These are phyloP conservation scores for Dichetophora obliterata DNA, from an alignment of 2,888 invertebrate genomes.

Conservation along the genomic window DNA sequence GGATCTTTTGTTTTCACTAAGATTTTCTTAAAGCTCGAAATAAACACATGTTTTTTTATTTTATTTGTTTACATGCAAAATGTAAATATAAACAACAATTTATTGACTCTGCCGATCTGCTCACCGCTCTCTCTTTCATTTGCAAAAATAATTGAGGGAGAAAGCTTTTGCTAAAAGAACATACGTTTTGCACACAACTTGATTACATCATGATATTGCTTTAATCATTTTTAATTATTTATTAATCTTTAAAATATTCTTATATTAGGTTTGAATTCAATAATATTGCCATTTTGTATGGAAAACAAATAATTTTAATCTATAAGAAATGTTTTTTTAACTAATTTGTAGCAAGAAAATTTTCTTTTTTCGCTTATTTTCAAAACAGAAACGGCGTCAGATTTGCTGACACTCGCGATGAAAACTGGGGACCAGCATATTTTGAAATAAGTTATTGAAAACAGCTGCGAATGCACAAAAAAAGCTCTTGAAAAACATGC, in stretches of 20 bases:
- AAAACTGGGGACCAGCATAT: constrained; percentile 14
- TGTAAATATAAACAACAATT: constrained; percentile 26
- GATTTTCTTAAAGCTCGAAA: too few relatives aligned
- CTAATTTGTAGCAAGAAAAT: background rate
- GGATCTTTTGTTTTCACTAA: too few relatives aligned
- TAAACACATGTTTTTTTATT: too few relatives aligned
- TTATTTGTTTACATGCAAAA: constrained; percentile 1
- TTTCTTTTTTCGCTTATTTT: background rate
- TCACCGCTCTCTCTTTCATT: background rate
- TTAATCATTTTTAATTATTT: background rate
- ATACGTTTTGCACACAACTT: background rate
- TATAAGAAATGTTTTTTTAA: background rate
- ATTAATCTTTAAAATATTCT: background rate
- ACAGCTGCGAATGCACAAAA: background rate
- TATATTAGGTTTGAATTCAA: background rate
- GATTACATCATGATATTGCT: constrained; percentile 26
- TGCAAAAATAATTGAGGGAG: background rate
- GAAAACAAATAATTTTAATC: background rate
- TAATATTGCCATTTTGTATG: background rate
- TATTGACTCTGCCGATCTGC: background rate
- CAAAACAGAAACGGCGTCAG: constrained; percentile 1
- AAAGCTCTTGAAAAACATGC: constrained; percentile 1
- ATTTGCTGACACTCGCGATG: background rate
- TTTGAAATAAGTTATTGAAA: background rate
- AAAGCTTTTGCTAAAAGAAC: constrained; percentile 12